Evolutionary conservation across 2,888 invertebrate species (phyloP).

Genomic region (Lycia hirtaria): DNA sequence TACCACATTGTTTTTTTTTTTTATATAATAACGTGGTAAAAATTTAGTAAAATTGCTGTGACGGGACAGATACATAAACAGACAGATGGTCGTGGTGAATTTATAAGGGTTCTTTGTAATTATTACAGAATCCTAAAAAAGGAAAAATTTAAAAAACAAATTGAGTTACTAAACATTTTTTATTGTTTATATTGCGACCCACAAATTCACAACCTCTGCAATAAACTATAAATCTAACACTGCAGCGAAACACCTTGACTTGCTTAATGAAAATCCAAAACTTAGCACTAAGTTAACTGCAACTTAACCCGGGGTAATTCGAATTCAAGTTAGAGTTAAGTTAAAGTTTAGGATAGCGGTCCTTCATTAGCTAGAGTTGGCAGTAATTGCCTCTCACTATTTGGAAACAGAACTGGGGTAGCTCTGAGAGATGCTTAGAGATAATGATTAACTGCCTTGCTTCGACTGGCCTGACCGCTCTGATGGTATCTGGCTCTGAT

Average conservation of each 20-base stretch:
- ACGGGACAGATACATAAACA: neutral
- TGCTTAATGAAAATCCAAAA: slow-evolving; percentile 38
- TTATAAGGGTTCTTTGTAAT: too few species aligned
- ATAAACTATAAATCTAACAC: slow-evolving; percentile 22
- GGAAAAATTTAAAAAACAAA: neutral
- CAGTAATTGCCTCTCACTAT: slow-evolving; percentile 31
- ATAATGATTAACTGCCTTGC: neutral
- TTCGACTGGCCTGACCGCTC: neutral
- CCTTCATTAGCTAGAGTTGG: slow-evolving; percentile 28
- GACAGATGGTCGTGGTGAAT: too few species aligned
- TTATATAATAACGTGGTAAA: too few species aligned
- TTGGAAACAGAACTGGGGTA: slow-evolving; percentile 19
- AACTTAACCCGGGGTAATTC: slow-evolving; percentile 36
- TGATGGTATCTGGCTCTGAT: too few species aligned
- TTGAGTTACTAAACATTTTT: too few species aligned
- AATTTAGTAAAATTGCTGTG: too few species aligned
- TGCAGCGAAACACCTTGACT: slow-evolving; percentile 31
- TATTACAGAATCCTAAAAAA: too few species aligned
- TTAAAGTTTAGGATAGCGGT: slow-evolving; percentile 23
- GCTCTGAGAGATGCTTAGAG: slow-evolving; percentile 1
- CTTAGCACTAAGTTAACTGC: slow-evolving; percentile 35
- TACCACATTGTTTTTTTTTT: too few species aligned
- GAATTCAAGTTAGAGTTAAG: slow-evolving; percentile 28
- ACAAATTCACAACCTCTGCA: slow-evolving; percentile 2
- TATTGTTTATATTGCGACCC: slow-evolving; percentile 4